These are phyloP conservation scores for Allophyes oxyacanthae DNA, from an alignment of 2,888 invertebrate species.

Conservation along the genomic window DNA sequence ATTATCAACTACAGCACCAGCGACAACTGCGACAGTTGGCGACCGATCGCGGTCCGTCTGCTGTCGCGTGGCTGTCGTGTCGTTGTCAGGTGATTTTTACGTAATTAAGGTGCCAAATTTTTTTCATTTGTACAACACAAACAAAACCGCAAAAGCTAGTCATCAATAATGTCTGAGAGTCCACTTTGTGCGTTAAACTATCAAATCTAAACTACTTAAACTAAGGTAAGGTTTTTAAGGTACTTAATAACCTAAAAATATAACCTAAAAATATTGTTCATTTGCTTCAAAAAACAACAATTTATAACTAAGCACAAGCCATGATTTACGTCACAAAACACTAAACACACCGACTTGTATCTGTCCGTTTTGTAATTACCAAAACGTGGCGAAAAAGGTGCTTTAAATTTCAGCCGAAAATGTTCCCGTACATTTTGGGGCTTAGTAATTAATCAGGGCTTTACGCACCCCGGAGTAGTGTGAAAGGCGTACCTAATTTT, in stretches of 20 bases:
- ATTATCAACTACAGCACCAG: no score
- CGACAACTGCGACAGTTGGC: no score
- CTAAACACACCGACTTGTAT: conserved; percentile 15
- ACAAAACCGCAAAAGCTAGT: no score
- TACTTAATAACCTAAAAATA: not conserved
- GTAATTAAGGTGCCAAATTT: no score
- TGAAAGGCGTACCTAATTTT: conserved; percentile 45
- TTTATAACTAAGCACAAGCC: conserved; percentile 16
- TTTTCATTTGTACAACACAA: no score
- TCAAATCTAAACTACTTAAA: not conserved
- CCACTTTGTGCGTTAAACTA: not conserved
- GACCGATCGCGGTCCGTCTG: no score
- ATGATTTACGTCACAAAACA: conserved; percentile 36
- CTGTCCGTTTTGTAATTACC: conserved; percentile 43
- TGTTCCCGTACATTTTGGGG: conserved; percentile 25
- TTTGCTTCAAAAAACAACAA: conserved; percentile 3
- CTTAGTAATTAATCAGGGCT: conserved; percentile 44
- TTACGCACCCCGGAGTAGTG: conserved; percentile 26
- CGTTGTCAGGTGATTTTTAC: no score
- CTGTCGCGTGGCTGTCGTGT: no score
- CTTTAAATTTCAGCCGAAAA: conserved; percentile 26
- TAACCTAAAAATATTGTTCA: not conserved
- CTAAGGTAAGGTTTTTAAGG: no score
- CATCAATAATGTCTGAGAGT: no score
- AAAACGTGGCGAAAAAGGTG: conserved; percentile 34